These are phyloP conservation scores for Drosophila insularis DNA, from an alignment of 1,140 invertebrate species.

Conservation along the genomic window DNA sequence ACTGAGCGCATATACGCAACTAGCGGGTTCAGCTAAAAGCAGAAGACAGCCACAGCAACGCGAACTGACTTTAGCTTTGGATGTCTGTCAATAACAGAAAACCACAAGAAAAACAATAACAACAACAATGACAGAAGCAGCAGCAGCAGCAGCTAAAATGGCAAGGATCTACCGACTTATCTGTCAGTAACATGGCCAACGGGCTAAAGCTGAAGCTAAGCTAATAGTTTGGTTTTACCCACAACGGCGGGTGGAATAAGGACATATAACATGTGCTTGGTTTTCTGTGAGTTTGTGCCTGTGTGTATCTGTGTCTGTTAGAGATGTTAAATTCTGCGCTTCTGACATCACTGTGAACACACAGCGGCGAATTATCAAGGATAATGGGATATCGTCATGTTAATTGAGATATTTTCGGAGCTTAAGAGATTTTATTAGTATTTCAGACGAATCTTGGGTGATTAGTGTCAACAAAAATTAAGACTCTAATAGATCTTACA, in stretches of 20 bases:
- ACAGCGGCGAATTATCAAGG: neutral
- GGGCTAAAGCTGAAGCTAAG: constrained; percentile 47
- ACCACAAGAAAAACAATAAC: constrained; percentile 48
- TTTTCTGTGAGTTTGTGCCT: constrained; percentile 17
- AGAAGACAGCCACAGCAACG: constrained; percentile 21
- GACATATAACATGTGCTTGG: constrained; percentile 31
- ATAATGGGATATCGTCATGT: too few species aligned
- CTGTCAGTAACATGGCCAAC: constrained; percentile 63
- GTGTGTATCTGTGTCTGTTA: constrained; percentile 12
- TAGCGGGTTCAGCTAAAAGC: constrained; percentile 23
- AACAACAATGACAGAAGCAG: constrained; percentile 49
- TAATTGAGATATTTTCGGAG: too few species aligned
- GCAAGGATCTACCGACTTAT: constrained; percentile 63
- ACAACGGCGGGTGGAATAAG: constrained; percentile 29
- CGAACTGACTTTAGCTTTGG: constrained; percentile 14
- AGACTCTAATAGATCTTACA: too few species aligned
- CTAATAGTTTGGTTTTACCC: constrained; percentile 48
- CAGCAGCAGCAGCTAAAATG: constrained; percentile 30
- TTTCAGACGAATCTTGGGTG: too few species aligned
- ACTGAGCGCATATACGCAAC: constrained; percentile 28
- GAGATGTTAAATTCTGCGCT: constrained; percentile 20
- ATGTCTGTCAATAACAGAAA: constrained; percentile 60
- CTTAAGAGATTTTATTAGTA: too few species aligned
- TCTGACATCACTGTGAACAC: neutral
- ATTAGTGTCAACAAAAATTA: too few species aligned